phyloP scores from a whole-genome alignment of 2,888 invertebrate species.

The Chrysotoxum bicinctum region DNA sequence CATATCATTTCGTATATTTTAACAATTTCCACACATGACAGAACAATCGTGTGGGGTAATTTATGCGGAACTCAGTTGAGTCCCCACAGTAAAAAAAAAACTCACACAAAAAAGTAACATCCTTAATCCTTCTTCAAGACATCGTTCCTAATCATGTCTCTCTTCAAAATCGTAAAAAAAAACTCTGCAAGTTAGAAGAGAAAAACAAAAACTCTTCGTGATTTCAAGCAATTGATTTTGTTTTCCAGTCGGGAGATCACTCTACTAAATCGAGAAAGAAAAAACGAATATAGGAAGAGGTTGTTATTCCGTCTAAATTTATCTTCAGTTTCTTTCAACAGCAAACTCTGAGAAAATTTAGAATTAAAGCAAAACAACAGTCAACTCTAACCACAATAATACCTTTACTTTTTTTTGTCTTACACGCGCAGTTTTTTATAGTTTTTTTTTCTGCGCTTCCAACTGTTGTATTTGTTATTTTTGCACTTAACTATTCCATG shows the following conservation, averaged over 20 bases:
- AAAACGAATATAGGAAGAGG: neutral
- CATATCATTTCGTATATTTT: conserved; percentile 59
- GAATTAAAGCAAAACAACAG: conserved; percentile 50
- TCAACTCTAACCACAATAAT: conserved; percentile 43
- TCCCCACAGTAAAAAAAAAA: neutral
- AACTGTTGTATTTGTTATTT: conserved; percentile 29
- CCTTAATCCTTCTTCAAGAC: conserved; percentile 53
- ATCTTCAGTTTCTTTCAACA: conserved; percentile 14
- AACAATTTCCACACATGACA: conserved; percentile 67
- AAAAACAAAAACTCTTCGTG: conserved; percentile 52
- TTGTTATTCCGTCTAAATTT: conserved; percentile 22
- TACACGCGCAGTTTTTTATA: neutral
- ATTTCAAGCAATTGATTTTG: conserved; percentile 63
- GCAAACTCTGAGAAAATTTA: conserved; percentile 43
- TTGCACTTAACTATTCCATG: conserved; percentile 62
- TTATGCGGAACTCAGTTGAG: conserved; percentile 66
- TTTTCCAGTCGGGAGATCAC: conserved; percentile 56
- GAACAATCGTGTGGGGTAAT: conserved; percentile 72
- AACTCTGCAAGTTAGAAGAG: neutral
- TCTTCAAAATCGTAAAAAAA: neutral
- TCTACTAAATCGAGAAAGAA: conserved; percentile 51
- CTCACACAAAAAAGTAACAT: conserved; percentile 11
- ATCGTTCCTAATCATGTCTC: conserved; percentile 51
- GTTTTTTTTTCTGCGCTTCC: neutral
- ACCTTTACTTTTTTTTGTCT: conserved; percentile 14